Evolutionary conservation across 2,888 invertebrate genomes (phyloP), one percentile per base, ranked within the genome.

Genomic region (Brachynemurus nebulosus): DNA sequence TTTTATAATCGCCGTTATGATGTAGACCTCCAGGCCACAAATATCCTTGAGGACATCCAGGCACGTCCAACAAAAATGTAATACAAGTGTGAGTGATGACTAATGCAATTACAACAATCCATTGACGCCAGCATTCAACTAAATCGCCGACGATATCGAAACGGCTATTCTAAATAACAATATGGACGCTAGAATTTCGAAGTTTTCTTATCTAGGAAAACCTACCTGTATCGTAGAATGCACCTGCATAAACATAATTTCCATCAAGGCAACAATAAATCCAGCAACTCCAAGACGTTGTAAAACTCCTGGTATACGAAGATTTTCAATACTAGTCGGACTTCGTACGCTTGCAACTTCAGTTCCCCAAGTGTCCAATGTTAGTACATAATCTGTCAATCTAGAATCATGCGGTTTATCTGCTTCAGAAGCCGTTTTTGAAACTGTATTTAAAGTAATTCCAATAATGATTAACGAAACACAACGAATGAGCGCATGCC

Each of bases 1-100:
- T 80, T 2, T 51, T 51, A 40, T 73, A 67, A 1, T 63, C 55
- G 3, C 65, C 64, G 34, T 60, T 56, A 42, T 70, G 65, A 52
- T 82, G 78, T 16, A 82, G 65, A 0, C 91, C 91, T 2, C 90
- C 91, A 1, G 91, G 89, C 0, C 90, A 90, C 25, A 79, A 55
- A 61, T 90, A 90, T 2, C 88, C 86, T 56, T 64, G 73, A 0
- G 86, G 86, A 59, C 91, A 91, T 3, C 75, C 78, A 0, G 86
- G 83, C 0, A 85, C 80, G 1, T 74, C 62, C 33, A 82, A 66
- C 35, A 74, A 57, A 54, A 86, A 76, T 0, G 81, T 81, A 25
- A 88, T 59, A 36, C 72, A 67, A 34, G 76, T 73, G 62, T 89
- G 85, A 12, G 76, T 59, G 2, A 70, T 57, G 0, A 79, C 69